Percentiles rank a stretch among this genome's conserved stretches.
These are phyloP conservation scores for Akabosia matsudoensis DNA, from an alignment of 1,140 invertebrate species.

Conservation along the genomic window DNA sequence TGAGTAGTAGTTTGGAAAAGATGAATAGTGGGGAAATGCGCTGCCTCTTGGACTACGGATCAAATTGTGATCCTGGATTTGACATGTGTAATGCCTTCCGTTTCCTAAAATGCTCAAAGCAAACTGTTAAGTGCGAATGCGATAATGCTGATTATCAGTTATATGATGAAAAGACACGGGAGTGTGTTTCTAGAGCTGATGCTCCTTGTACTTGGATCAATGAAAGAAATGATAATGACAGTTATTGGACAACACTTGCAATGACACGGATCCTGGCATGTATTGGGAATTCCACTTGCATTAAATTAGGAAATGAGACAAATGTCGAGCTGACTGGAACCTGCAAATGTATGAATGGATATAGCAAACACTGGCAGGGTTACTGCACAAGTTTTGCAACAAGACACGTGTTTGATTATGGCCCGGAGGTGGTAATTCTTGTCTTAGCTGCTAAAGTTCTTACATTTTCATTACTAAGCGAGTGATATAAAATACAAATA, in stretches of 20 bases:
- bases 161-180: background rate
- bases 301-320: background rate
- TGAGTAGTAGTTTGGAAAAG: background rate
- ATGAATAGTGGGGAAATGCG: background rate
- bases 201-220: background rate
- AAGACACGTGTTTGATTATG: no score
- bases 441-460: no score
- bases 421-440: no score
- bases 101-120: background rate
- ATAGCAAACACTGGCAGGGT: constrained; percentile 8
- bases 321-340: background rate
- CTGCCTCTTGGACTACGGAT: constrained; percentile 2
- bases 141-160: background rate
- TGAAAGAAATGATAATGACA: background rate
- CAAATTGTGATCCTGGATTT: background rate
- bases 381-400: no score
- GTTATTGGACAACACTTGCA: no score
- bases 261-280: background rate
- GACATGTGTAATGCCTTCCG: constrained; percentile 5
- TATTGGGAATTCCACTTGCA: constrained; percentile 2
- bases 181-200: background rate
- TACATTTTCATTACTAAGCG: no score
- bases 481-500: no score
- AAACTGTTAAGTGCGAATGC: background rate
- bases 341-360: background rate